Evolutionary conservation across 2,113 vertebrate species (phyloP), one percentile per base, ranked within the genome.

Genomic region (Chaetops frenatus): DNA sequence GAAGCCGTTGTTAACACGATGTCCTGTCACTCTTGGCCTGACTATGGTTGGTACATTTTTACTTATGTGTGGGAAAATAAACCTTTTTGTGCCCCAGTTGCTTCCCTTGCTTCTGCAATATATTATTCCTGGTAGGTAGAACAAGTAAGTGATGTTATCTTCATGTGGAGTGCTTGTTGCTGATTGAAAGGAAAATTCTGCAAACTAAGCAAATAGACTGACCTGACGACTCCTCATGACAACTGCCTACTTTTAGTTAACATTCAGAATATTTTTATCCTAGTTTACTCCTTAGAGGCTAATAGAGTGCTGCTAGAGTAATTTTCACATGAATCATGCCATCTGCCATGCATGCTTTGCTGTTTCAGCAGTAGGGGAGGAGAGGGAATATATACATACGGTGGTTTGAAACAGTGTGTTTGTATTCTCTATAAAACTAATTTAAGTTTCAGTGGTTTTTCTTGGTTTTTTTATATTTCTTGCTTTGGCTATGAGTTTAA

Each of bases 251-350:
- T 92, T 93, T 88, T 65, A 97, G 88, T 94, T 96, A 88, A 81
- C 91, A 64, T 90, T 92, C 83, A 84, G 94, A 92, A 67, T 96
- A 83, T 95, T 96, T 97, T 96, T 95, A 78, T 94, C 91, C 80
- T 81, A 36, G 60, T 94, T 90, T 97, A 92, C 95, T 96, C 96
- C 95, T 96, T 91, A 66, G 92, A 97, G 94, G 64, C 95, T 93
- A 97, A 94, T 95, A 84, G 94, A 90, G 57, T 81, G 86, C 88
- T 96, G 92, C 88, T 94, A 77, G 88, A 94, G 92, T 97, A 96
- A 96, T 97, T 95, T 95, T 92, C 65, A 83, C 94, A 93, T 97
- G 95, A 97, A 94, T 97, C 93, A 96, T 64, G 81, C 95, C 91
- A 95, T 97, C 93, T 95, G 94, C 93, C 81, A 94, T 80, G 58